A percentile compares a stretch with the other conserved stretches of the same genome.
These are phyloP conservation scores for Bryconaethiops microstoma DNA, from an alignment of 2,797 vertebrate species.

Conservation along the genomic window DNA sequence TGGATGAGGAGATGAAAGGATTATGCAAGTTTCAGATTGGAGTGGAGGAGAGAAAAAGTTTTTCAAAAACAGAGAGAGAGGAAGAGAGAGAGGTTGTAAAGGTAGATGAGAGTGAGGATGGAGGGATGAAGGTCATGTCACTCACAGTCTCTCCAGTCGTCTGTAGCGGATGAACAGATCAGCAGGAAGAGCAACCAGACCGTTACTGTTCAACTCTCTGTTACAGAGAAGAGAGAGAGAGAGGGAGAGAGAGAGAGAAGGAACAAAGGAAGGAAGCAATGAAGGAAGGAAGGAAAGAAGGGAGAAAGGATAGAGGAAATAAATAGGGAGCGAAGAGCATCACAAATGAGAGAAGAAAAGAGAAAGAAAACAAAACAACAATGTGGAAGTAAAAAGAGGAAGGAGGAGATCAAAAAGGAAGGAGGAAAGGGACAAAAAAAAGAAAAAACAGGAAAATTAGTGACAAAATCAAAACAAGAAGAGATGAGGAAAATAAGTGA, in stretches of 20 bases:
- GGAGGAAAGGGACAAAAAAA: no score
- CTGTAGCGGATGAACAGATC: constrained; percentile 61
- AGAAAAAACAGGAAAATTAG: no score
- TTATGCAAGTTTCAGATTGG: background rate
- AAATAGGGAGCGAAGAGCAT: no score
- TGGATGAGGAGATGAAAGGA: no score
- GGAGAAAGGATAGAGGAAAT: background rate
- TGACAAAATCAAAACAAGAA: no score
- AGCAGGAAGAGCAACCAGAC: constrained; percentile 57
- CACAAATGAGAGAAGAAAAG: background rate
- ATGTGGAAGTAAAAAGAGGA: no score
- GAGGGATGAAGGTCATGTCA: constrained; percentile 25
- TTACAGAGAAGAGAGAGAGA: background rate
- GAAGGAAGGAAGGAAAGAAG: background rate
- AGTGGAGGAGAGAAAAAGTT: background rate
- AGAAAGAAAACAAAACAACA: background rate
- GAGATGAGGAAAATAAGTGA: no score
- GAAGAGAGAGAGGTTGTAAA: background rate
- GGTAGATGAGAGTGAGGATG: background rate
- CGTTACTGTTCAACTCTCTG: constrained; percentile 69
- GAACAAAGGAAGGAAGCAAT: background rate
- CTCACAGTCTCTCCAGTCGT: constrained; percentile 67
- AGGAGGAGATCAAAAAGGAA: no score
- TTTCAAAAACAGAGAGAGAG: background rate
- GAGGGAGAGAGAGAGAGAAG: background rate